Percentiles rank a stretch among this genome's conserved stretches.
These are phyloP conservation scores for Theretra japonica DNA, from an alignment of 2,888 invertebrate genomes.

Conservation along the genomic window DNA sequence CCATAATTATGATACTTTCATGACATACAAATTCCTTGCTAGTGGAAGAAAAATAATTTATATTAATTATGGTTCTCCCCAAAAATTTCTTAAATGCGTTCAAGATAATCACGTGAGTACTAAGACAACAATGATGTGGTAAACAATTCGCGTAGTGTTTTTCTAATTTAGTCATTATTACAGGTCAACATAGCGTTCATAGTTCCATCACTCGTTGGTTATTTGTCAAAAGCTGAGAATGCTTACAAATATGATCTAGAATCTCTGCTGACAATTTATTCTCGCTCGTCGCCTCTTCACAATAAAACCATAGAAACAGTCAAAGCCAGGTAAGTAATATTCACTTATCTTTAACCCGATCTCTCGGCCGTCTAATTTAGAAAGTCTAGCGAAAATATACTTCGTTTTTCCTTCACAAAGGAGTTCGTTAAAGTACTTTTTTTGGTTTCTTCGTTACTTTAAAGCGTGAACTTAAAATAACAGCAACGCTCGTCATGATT, in stretches of 20 bases:
- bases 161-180: slow-evolving; percentile 38
- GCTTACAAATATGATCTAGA: slow-evolving; percentile 55
- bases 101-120: slow-evolving; percentile 54
- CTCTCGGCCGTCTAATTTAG: not conserved
- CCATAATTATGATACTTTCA: slow-evolving; percentile 70
- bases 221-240: slow-evolving; percentile 56
- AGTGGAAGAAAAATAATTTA: slow-evolving; percentile 65
- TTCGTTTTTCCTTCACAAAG: not conserved
- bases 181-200: slow-evolving; percentile 66
- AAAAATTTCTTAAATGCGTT: slow-evolving; percentile 51
- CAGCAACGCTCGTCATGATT: not conserved
- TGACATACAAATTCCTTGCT: slow-evolving; percentile 65
- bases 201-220: slow-evolving; percentile 58
- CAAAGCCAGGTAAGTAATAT: slow-evolving; percentile 56
- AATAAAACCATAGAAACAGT: slow-evolving; percentile 63
- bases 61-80: slow-evolving; percentile 44
- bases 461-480: not conserved
- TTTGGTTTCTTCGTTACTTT: not conserved
- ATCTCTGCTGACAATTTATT: slow-evolving; percentile 67
- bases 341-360: slow-evolving; percentile 11
- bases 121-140: slow-evolving; percentile 11
- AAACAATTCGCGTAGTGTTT: not conserved
- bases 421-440: not conserved
- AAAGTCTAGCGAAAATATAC: not conserved
- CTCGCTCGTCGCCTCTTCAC: slow-evolving; percentile 66